Percentiles rank a stretch among this genome's conserved stretches.
These are phyloP conservation scores for Pampus argenteus DNA, from an alignment of 2,797 vertebrate species.

Conservation along the genomic window DNA sequence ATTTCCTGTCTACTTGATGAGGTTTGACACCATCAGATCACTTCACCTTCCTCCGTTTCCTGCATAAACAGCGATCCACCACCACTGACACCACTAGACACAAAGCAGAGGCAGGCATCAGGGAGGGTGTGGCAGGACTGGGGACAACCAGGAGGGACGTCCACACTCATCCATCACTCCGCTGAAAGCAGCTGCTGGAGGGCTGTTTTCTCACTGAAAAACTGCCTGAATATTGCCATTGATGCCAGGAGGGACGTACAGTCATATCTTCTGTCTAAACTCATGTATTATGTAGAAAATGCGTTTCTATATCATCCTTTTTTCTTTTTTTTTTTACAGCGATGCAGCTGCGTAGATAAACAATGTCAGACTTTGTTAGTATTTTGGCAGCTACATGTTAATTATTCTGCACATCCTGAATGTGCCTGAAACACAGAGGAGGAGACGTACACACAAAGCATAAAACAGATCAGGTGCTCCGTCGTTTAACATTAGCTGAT, in stretches of 20 bases:
- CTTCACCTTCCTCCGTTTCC: constrained; percentile 46
- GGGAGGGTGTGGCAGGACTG: constrained; percentile 78
- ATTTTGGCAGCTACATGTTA: not conserved
- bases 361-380: not conserved
- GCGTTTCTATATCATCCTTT: not conserved
- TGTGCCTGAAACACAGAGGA: not conserved
- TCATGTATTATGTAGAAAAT: not conserved
- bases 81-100: constrained; percentile 53
- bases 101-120: constrained; percentile 64
- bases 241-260: not conserved
- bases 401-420: constrained; percentile 1
- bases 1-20: constrained; percentile 42
- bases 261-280: not conserved
- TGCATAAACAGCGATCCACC: constrained; percentile 41
- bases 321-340: not conserved
- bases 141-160: constrained; percentile 58
- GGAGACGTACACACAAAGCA: not conserved
- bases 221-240: not conserved
- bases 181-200: constrained; percentile 37
- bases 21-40: constrained; percentile 45
- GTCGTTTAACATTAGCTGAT: not conserved
- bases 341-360: not conserved
- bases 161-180: constrained; percentile 46
- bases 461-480: not conserved
- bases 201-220: constrained; percentile 10